A percentile compares a stretch with the other conserved stretches of the same genome.
Evolutionary conservation across 2,888 invertebrate genomes (phyloP).

Genomic region (Lagria hirta): DNA sequence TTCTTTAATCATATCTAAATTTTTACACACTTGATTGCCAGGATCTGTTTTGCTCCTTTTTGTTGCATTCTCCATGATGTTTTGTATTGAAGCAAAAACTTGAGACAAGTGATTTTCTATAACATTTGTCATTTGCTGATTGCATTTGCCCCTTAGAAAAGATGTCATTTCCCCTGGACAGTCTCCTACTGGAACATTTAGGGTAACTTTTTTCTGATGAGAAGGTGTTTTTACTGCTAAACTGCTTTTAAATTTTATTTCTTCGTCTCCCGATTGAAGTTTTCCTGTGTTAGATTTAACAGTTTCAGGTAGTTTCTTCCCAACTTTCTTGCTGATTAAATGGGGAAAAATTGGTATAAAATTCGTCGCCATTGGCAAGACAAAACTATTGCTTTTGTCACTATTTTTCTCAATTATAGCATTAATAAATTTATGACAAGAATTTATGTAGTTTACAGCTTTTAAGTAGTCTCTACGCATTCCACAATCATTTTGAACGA

Average conservation of each 20-base stretch:
- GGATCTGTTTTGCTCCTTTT: slow-evolving; percentile 1
- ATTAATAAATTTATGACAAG: slow-evolving; percentile 20
- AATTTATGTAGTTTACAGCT: slow-evolving; percentile 21
- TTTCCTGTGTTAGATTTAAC: slow-evolving; percentile 1
- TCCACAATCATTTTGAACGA: slow-evolving; percentile 10
- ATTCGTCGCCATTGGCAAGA: slow-evolving; percentile 13
- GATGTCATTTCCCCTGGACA: not conserved
- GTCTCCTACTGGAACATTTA: slow-evolving; percentile 10
- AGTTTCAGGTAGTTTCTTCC: not conserved
- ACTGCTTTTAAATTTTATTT: slow-evolving; percentile 5
- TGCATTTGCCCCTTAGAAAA: slow-evolving; percentile 2
- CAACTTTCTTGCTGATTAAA: slow-evolving; percentile 4
- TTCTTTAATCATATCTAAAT: slow-evolving; percentile 12
- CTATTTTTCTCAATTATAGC: slow-evolving; percentile 13
- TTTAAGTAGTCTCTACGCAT: slow-evolving; percentile 20
- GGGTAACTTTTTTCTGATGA: slow-evolving; percentile 1
- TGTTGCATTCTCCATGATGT: slow-evolving; percentile 5
- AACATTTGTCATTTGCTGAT: slow-evolving; percentile 3
- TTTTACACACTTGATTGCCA: slow-evolving; percentile 6
- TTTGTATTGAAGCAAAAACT: slow-evolving; percentile 5
- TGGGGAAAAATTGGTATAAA: slow-evolving; percentile 13
- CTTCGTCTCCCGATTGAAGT: not conserved
- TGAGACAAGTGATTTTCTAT: slow-evolving; percentile 7
- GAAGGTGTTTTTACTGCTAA: slow-evolving; percentile 1
- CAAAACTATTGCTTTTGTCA: slow-evolving; percentile 9